Evolutionary conservation across 2,888 invertebrate genomes (phyloP).

Genomic region (Spisula subtruncata): DNA sequence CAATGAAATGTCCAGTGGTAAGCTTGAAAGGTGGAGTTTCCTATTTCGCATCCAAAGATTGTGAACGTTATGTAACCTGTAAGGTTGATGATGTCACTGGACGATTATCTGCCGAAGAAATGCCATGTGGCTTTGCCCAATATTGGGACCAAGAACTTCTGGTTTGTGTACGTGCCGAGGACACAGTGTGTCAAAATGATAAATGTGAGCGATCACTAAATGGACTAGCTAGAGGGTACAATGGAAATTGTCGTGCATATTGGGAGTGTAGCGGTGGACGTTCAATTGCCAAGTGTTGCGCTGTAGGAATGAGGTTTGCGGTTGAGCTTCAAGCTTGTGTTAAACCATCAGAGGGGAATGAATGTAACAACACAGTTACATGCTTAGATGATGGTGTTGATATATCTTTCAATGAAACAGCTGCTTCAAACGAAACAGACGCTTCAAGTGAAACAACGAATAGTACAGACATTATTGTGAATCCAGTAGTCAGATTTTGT

Average conservation of each 20-base stretch:
- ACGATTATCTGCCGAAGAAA: slow-evolving; percentile 60
- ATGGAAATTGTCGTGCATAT: slow-evolving; percentile 73
- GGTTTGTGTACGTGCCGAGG: slow-evolving; percentile 59
- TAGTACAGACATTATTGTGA: neutral
- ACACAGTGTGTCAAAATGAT: slow-evolving; percentile 58
- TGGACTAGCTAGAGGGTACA: slow-evolving; percentile 33
- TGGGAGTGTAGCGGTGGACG: slow-evolving; percentile 72
- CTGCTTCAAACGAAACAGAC: too few species aligned
- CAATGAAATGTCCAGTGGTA: neutral
- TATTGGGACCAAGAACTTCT: slow-evolving; percentile 69
- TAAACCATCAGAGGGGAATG: neutral
- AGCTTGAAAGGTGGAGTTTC: neutral
- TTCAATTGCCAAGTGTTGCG: slow-evolving; percentile 75
- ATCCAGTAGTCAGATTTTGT: neutral
- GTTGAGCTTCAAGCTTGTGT: slow-evolving; percentile 65
- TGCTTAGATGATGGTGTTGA: slow-evolving; percentile 34
- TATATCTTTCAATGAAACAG: too few species aligned
- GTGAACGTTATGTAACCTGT: slow-evolving; percentile 2
- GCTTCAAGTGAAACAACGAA: slow-evolving; percentile 33
- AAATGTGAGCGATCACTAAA: neutral
- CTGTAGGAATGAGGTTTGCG: slow-evolving; percentile 64
- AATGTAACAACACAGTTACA: slow-evolving; percentile 41
- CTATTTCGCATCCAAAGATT: too few species aligned
- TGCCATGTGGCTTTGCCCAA: slow-evolving; percentile 69
- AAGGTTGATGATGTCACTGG: too few species aligned